These are phyloP conservation scores for Protodeltote pygarga DNA, from an alignment of 2,888 invertebrate species.

Conservation along the genomic window DNA sequence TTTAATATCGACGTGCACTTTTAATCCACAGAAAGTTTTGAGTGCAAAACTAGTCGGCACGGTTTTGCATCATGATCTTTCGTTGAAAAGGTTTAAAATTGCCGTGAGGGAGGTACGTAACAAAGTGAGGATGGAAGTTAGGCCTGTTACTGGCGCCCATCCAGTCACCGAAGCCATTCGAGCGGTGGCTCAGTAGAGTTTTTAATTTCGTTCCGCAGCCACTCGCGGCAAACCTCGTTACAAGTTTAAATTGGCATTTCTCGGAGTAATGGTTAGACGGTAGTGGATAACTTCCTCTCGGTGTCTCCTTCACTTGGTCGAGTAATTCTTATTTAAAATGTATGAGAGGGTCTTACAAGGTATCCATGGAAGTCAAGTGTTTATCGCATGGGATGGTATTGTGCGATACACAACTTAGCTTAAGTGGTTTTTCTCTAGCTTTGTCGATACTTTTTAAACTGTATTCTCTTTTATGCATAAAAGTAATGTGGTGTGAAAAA, in stretches of 20 bases:
- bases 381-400: constrained; percentile 39
- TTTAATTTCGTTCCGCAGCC: constrained; percentile 84
- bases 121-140: constrained; percentile 81
- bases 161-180: constrained; percentile 68
- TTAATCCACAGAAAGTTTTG: constrained; percentile 27
- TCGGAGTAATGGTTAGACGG: constrained; percentile 82
- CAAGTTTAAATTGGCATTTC: constrained; percentile 87
- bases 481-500: no score
- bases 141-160: constrained; percentile 76
- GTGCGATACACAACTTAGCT: constrained; percentile 1
- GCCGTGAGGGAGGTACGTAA: constrained; percentile 69
- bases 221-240: constrained; percentile 85
- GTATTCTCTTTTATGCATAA: no score
- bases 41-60: constrained; percentile 26
- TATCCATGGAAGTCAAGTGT: constrained; percentile 50
- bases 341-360: constrained; percentile 64
- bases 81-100: constrained; percentile 68
- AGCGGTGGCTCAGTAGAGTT: constrained; percentile 74
- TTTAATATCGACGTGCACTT: constrained; percentile 17
- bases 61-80: constrained; percentile 62
- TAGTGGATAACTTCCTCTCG: constrained; percentile 72
- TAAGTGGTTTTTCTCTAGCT: constrained; percentile 2
- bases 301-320: constrained; percentile 74
- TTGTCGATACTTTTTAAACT: no score
- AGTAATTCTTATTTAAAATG: constrained; percentile 83